Conservation (phyloP, 2,797 vertebrate genomes). For the Sebastolobus altivelis region DNA sequence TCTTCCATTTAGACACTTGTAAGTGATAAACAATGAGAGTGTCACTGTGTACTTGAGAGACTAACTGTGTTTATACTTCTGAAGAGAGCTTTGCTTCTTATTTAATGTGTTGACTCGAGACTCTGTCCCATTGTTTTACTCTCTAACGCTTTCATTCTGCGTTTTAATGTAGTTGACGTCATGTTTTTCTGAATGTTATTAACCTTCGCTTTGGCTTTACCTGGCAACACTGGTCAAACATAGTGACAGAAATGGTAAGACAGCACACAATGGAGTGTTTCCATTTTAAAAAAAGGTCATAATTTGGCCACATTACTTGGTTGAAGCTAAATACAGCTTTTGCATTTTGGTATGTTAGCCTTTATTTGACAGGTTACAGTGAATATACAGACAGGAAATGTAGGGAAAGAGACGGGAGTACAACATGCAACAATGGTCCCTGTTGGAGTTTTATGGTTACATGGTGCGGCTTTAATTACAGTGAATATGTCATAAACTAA, state of each 20-base stretch:
- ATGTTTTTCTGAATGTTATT: not conserved
- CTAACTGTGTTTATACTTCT: constrained; percentile 43
- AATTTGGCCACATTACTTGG: not conserved
- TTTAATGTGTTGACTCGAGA: constrained; percentile 19
- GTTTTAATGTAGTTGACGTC: not conserved
- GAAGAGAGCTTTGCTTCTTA: constrained; percentile 16
- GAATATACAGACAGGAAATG: not conserved
- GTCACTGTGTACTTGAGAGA: constrained; percentile 4
- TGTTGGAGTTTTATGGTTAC: not conserved
- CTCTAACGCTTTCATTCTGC: not conserved
- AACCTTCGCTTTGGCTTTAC: not conserved
- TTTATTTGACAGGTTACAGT: constrained; percentile 6
- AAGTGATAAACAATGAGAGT: constrained; percentile 42
- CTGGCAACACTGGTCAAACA: not conserved
- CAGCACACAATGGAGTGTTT: not conserved
- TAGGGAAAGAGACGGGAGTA: not conserved
- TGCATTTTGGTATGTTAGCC: not conserved
- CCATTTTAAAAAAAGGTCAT: not conserved
- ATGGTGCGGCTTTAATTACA: not conserved
- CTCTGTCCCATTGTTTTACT: not conserved
- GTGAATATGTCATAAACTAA: not conserved
- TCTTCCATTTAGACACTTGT: constrained; percentile 14
- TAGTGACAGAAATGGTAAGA: not conserved
- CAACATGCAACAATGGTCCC: not conserved
- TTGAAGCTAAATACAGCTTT: not conserved